Percentiles rank a stretch among this genome's conserved stretches.
These are phyloP conservation scores for Tiliacea citrago DNA, from an alignment of 2,888 invertebrate genomes.

Conservation along the genomic window DNA sequence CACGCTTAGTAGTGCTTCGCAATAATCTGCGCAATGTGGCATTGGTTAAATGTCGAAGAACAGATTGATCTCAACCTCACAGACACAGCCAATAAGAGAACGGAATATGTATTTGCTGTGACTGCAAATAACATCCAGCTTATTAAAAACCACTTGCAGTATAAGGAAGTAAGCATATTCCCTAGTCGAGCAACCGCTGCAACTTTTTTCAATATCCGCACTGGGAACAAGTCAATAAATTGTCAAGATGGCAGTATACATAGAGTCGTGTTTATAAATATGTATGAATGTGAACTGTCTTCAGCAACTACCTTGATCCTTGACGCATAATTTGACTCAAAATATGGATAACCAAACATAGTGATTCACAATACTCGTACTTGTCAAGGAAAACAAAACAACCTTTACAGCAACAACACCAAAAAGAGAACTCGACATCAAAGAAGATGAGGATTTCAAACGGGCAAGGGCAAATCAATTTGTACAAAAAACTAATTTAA, in stretches of 20 bases:
- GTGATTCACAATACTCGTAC: conserved; percentile 5
- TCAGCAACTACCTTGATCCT: conserved; percentile 2
- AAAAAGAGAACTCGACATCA: conserved; percentile 62
- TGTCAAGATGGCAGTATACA: not conserved
- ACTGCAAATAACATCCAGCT: conserved; percentile 53
- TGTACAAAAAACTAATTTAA: conserved; percentile 41
- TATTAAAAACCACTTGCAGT: conserved; percentile 53
- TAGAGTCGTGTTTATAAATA: conserved; percentile 18
- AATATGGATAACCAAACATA: conserved; percentile 15
- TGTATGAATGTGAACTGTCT: conserved; percentile 12
- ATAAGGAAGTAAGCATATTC: conserved; percentile 45
- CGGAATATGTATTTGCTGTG: conserved; percentile 50
- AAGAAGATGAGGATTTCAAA: conserved; percentile 67
- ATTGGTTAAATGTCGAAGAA: conserved; percentile 78
- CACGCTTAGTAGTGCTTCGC: conserved; percentile 79
- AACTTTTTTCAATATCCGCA: conserved; percentile 68
- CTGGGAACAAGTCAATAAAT: conserved; percentile 25
- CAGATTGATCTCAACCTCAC: conserved; percentile 67
- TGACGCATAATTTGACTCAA: conserved; percentile 1
- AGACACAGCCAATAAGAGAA: conserved; percentile 37
- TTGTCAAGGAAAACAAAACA: conserved; percentile 27
- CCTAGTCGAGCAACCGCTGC: conserved; percentile 49
- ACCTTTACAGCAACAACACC: conserved; percentile 55
- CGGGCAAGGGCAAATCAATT: conserved; percentile 53
- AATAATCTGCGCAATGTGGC: conserved; percentile 76